Percentiles rank a stretch among this genome's conserved stretches.
These are phyloP conservation scores for Cryptomyrus ogoouensis DNA, from an alignment of 2,113 vertebrate genomes.

Conservation along the genomic window DNA sequence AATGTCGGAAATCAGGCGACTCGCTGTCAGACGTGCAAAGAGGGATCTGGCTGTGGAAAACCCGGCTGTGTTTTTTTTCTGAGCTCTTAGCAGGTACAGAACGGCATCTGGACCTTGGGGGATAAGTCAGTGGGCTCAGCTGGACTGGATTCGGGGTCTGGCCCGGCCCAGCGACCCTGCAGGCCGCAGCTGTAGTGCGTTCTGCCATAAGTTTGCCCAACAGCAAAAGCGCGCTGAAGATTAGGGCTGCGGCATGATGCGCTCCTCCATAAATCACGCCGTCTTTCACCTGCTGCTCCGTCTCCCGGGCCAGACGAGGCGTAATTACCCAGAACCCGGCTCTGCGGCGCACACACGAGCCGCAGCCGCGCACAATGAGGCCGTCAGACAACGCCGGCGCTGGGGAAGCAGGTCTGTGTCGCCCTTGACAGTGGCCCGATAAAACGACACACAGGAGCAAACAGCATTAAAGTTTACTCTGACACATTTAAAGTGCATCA, in stretches of 20 bases:
- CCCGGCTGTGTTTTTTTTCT: neutral
- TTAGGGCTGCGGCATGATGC: slow-evolving; percentile 73
- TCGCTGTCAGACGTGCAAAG: neutral
- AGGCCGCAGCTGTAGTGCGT: slow-evolving; percentile 53
- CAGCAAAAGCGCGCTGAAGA: slow-evolving; percentile 80
- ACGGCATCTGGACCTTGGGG: slow-evolving; percentile 11
- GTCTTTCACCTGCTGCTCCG: slow-evolving; percentile 75
- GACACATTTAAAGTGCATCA: neutral
- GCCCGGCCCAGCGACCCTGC: neutral
- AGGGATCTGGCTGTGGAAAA: neutral
- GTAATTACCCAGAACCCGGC: slow-evolving; percentile 94
- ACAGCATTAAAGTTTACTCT: slow-evolving; percentile 1
- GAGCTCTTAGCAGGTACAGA: slow-evolving; percentile 4
- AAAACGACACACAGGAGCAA: slow-evolving; percentile 58
- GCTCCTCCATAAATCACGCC: slow-evolving; percentile 83
- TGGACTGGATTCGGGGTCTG: neutral
- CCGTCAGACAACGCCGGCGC: slow-evolving; percentile 87
- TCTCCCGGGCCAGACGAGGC: slow-evolving; percentile 85
- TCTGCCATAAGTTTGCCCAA: slow-evolving; percentile 69
- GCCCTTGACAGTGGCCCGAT: slow-evolving; percentile 76
- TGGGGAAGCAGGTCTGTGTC: slow-evolving; percentile 85
- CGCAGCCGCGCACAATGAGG: slow-evolving; percentile 92
- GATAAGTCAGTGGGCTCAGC: slow-evolving; percentile 5
- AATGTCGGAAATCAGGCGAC: neutral
- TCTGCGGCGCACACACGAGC: slow-evolving; percentile 77